A percentile compares a stretch with the other conserved stretches of the same genome.
Conservation (phyloP, 2,113 vertebrate species). For the human (Homo sapiens) region DNA sequence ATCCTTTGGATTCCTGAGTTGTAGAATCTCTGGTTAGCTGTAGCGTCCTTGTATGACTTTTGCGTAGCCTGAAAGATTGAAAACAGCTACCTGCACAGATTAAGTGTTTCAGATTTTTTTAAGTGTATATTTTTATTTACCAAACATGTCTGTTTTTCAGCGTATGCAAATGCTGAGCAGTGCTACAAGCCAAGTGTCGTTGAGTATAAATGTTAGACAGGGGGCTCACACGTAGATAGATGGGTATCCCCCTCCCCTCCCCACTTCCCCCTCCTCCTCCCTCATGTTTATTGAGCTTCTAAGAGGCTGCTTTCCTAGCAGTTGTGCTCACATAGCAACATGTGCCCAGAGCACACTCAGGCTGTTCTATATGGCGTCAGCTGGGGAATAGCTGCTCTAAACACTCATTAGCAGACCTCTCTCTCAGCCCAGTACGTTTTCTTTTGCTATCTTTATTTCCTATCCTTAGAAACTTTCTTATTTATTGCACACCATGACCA, state of each 20-base stretch:
- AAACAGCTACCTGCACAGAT: not conserved
- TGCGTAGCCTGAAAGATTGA: not conserved
- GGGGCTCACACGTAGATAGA: not conserved
- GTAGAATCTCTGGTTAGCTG: not conserved
- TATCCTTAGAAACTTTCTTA: not conserved
- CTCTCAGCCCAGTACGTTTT: not conserved
- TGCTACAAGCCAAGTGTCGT: not conserved
- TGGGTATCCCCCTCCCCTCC: not conserved
- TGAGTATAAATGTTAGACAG: not conserved
- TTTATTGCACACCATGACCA: accelerated
- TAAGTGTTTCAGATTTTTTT: not conserved
- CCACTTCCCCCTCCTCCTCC: conserved; percentile 40
- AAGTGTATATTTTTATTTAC: not conserved
- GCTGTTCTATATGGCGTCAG: conserved; percentile 79
- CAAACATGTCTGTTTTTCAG: not conserved
- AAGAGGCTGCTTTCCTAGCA: conserved; percentile 72
- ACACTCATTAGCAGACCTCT: conserved; percentile 75
- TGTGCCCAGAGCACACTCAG: conserved; percentile 77
- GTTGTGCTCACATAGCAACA: conserved; percentile 84
- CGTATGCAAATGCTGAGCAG: not conserved
- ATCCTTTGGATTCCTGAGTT: not conserved
- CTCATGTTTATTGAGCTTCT: conserved; percentile 76
- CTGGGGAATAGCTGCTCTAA: conserved; percentile 81
- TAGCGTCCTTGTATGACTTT: conserved; percentile 26
- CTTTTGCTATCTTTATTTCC: not conserved